phyloP scores from a whole-genome alignment of 2,113 vertebrate genomes.

The Noctilio leporinus region DNA sequence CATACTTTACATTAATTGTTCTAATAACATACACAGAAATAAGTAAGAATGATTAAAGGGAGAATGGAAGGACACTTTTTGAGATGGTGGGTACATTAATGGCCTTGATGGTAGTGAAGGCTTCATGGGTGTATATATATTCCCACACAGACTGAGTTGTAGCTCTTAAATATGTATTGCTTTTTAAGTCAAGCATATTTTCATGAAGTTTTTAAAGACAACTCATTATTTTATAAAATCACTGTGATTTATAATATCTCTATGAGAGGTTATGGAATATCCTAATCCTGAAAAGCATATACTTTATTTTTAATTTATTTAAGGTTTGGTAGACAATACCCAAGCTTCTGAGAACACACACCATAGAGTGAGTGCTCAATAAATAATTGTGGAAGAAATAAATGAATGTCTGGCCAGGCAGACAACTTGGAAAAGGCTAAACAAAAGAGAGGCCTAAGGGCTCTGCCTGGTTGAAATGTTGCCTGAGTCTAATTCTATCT shows the following conservation, averaged over 20 bases:
- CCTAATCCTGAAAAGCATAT: background rate
- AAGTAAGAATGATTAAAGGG: background rate
- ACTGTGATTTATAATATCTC: no score
- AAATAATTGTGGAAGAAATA: background rate
- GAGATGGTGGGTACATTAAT: background rate
- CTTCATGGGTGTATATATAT: background rate
- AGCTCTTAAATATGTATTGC: background rate
- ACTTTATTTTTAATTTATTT: background rate
- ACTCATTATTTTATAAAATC: background rate
- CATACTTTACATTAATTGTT: background rate
- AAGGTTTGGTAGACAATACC: background rate
- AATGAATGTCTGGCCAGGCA: background rate
- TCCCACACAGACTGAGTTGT: background rate
- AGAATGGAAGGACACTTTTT: background rate
- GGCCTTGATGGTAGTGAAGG: background rate
- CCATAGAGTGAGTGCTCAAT: background rate
- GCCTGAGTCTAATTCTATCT: background rate
- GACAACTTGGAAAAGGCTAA: background rate
- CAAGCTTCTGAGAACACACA: background rate
- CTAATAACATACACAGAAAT: background rate
- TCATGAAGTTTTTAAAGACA: background rate
- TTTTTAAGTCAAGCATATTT: background rate
- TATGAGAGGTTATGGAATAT: background rate
- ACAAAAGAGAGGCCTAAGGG: background rate
- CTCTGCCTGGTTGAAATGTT: background rate